Conservation (phyloP, 2,113 vertebrate genomes). For the Rhinolophus ferrumequinum region DNA sequence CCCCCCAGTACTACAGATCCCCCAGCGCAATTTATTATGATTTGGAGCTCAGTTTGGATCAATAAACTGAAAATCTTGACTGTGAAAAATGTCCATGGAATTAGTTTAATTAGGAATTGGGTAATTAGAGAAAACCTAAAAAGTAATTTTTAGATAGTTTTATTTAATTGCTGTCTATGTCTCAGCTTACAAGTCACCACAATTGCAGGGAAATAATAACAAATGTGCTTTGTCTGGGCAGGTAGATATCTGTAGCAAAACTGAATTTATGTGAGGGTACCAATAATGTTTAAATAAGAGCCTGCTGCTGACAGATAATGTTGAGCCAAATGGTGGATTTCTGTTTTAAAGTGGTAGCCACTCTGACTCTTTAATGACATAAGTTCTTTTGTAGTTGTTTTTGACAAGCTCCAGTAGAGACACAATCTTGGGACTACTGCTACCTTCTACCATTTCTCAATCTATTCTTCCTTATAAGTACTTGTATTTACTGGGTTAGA, state of each 20-base stretch:
- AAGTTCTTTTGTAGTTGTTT: not conserved
- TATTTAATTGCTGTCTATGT: not conserved
- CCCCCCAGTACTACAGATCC: not conserved
- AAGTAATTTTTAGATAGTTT: not conserved
- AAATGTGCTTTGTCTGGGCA: not conserved
- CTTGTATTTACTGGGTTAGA: not conserved
- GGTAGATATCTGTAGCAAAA: not conserved
- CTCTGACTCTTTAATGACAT: not conserved
- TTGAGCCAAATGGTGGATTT: not conserved
- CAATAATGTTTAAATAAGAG: not conserved
- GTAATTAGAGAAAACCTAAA: not conserved
- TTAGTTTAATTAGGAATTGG: not conserved
- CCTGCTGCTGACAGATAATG: not conserved
- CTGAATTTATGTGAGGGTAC: not conserved
- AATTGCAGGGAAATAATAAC: not conserved
- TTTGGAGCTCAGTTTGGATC: not conserved
- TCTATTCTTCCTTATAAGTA: not conserved
- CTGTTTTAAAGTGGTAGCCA: not conserved
- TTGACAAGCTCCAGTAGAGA: not conserved
- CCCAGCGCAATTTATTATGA: not conserved
- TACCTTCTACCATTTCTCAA: not conserved
- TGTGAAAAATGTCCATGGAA: not conserved
- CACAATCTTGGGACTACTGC: not conserved
- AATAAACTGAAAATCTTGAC: not conserved
- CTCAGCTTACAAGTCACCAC: not conserved